A percentile compares a stretch with the other conserved stretches of the same genome.
phyloP scores from a whole-genome alignment of 2,113 vertebrate species.

The Muscicapa adusta region DNA sequence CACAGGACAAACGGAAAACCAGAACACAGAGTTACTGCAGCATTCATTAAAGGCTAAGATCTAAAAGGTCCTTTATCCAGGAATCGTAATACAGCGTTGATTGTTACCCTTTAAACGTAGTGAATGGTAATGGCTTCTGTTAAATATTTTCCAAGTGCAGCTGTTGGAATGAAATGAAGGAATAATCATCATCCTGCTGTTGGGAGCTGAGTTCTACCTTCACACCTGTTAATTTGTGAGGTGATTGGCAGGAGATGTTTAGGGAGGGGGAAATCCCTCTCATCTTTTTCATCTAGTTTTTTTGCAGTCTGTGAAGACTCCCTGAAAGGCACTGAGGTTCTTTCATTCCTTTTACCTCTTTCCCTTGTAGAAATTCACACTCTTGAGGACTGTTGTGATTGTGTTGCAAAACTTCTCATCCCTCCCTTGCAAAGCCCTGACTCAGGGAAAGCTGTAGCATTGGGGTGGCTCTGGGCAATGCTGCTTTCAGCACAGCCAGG shows the following conservation, averaged over 20 bases:
- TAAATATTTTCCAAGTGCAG: neutral
- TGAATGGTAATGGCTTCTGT: neutral
- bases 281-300: neutral
- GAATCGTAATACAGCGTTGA: neutral
- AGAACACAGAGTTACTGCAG: neutral
- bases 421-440: neutral
- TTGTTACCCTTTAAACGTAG: neutral
- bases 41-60: neutral
- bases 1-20: neutral
- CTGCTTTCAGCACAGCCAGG: neutral
- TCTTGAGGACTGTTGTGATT: neutral
- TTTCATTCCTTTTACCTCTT: neutral
- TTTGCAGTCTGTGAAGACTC: neutral
- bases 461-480: fast-evolving
- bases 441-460: neutral
- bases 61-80: neutral
- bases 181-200: neutral
- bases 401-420: neutral
- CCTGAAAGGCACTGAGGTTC: neutral
- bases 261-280: neutral
- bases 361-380: neutral
- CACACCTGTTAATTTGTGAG: neutral
- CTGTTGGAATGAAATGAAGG: neutral
- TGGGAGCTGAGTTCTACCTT: neutral
- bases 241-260: neutral